Conservation (phyloP, 2,797 vertebrate genomes). For the Sphenodon punctatus region DNA sequence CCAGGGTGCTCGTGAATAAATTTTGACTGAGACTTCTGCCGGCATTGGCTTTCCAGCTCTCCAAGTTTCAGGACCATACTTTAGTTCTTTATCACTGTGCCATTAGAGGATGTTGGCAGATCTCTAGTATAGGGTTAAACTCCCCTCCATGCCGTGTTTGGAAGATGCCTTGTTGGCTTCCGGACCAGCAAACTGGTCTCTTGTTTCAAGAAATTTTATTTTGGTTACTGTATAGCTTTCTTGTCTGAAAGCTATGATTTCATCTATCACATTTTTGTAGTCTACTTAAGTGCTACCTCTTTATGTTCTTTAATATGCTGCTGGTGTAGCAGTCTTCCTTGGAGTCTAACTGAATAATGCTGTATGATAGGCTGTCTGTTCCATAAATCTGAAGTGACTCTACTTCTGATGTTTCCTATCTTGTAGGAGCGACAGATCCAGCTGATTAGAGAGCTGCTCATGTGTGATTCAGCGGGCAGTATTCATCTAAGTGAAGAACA, state of each 20-base stretch:
- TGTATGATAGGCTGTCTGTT: slow-evolving; percentile 49
- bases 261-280: slow-evolving; percentile 12
- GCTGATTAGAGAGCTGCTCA: slow-evolving; percentile 93
- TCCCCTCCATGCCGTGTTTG: neutral
- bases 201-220: slow-evolving; percentile 33
- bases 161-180: neutral
- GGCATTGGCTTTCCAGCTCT: neutral
- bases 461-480: slow-evolving; percentile 89
- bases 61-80: neutral
- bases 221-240: slow-evolving; percentile 24
- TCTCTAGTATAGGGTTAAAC: neutral
- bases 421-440: slow-evolving; percentile 93
- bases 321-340: slow-evolving; percentile 39
- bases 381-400: slow-evolving; percentile 57
- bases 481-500: slow-evolving; percentile 97
- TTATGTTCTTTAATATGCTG: slow-evolving; percentile 48
- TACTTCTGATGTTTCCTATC: slow-evolving; percentile 31
- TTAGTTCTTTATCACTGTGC: neutral
- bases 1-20: too few species aligned
- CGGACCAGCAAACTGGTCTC: slow-evolving; percentile 20
- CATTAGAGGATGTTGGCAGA: neutral
- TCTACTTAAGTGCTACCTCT: slow-evolving; percentile 29
- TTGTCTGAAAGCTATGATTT: slow-evolving; percentile 34
- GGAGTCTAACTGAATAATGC: slow-evolving; percentile 49
- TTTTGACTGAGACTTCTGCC: neutral